Evolutionary conservation across 2,113 vertebrate species (phyloP).

Genomic region (Vulpes ferrilata): DNA sequence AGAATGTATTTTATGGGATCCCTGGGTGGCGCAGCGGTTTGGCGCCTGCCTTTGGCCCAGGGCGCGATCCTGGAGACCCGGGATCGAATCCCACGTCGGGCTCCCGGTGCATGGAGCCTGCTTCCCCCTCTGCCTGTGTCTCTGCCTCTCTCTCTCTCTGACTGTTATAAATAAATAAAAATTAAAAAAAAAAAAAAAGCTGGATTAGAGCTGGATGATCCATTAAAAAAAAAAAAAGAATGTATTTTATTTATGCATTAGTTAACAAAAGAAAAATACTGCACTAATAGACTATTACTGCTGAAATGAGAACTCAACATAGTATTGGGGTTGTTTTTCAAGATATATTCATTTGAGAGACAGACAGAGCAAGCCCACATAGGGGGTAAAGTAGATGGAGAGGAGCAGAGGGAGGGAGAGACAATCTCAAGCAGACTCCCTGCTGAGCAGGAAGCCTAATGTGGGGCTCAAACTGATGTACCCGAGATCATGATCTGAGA

Average conservation of each 20-base stretch:
- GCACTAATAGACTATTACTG: background rate
- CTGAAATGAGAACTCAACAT: background rate
- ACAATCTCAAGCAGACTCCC: background rate
- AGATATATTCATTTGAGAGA: background rate
- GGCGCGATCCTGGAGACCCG: too few relatives aligned
- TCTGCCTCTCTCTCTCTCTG: too few relatives aligned
- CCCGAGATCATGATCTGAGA: background rate
- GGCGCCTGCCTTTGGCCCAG: too few relatives aligned
- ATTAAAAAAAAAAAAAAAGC: too few relatives aligned
- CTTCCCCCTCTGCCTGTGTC: too few relatives aligned
- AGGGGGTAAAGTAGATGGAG: background rate
- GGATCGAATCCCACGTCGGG: too few relatives aligned
- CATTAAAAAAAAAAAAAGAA: background rate
- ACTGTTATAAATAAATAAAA: too few relatives aligned
- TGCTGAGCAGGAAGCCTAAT: background rate
- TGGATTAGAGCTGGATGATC: too few relatives aligned
- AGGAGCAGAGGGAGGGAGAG: background rate
- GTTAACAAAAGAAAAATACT: background rate
- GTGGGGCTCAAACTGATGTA: background rate
- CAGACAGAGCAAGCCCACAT: background rate
- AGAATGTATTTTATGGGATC: background rate
- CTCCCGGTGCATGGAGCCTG: too few relatives aligned
- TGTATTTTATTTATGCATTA: background rate
- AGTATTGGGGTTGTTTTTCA: background rate
- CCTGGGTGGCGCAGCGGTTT: too few relatives aligned